Evolutionary conservation across 2,888 invertebrate genomes (phyloP), one percentile per base, ranked within the genome.

Genomic region (Brachynemurus nebulosus): DNA sequence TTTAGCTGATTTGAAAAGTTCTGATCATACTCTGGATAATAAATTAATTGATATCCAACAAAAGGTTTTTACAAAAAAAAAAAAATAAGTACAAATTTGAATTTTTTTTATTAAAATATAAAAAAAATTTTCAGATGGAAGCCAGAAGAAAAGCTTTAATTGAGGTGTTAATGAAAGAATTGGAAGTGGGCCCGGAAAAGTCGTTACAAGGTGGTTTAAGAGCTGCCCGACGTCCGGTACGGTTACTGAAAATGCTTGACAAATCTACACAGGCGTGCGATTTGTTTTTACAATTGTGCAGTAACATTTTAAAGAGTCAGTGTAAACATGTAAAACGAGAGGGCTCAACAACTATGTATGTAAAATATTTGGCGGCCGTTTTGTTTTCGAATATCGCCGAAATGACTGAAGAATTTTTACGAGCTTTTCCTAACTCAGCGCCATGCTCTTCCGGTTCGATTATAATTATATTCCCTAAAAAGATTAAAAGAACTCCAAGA

Each of bases 191-290:
- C 42, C 89, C 91, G 25, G 91, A 90, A 57, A 86, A 90, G 65
- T 90, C 90, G 42, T 71, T 93, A 6, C 81, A 93, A 59, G 91
- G 93, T 1, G 91, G 92, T 0, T 65, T 95, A 45, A 74, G 90
- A 51, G 86, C 92, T 0, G 81, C 85, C 0, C 69, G 91, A 42
- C 74, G 86, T 48, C 86, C 91, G 1, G 85, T 95, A 1, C 72
- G 80, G 50, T 75, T 95, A 51, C 74, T 96, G 39, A 86, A 88
- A 58, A 76, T 81, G 56, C 71, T 92, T 3, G 78, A 76, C 38
- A 70, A 77, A 54, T 75, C 78, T 41, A 75, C 78, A 14, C 69
- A 76, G 71, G 86, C 88, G 0, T 86, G 88, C 63, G 80, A 86
- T 55, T 64, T 90, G 51, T 88, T 89, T 62, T 66, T 89, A 45